A percentile compares a stretch with the other conserved stretches of the same genome.
phyloP scores from a whole-genome alignment of 2,113 vertebrate species.

The Myotis brandtii region DNA sequence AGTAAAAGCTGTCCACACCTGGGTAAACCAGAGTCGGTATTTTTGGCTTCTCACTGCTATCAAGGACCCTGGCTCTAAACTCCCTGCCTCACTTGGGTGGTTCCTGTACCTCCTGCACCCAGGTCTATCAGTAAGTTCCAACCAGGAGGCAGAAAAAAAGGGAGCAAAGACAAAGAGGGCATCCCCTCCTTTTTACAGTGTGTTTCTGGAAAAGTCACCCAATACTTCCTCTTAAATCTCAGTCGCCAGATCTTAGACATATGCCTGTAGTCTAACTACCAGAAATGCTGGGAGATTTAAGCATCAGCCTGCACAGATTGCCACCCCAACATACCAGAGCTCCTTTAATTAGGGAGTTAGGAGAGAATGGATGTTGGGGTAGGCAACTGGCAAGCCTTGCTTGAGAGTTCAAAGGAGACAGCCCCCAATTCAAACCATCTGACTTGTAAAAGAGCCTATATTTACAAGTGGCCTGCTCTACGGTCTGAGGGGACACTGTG shows the following conservation, averaged over 20 bases:
- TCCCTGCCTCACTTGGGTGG: not conserved
- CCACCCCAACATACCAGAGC: not conserved
- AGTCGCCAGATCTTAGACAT: not conserved
- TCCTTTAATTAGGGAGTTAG: not conserved
- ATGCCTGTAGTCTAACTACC: not conserved
- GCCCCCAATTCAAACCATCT: not conserved
- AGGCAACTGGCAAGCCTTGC: not conserved
- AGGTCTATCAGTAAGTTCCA: not conserved
- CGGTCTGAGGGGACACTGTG: not conserved
- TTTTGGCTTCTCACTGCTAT: not conserved
- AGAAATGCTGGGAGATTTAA: not conserved
- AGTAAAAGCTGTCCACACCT: not conserved
- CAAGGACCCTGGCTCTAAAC: not conserved
- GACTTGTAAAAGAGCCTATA: not conserved
- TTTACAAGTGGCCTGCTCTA: not conserved
- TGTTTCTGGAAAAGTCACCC: not conserved
- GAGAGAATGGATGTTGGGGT: not conserved
- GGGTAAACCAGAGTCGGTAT: not conserved
- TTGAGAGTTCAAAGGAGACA: not conserved
- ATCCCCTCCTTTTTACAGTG: not conserved
- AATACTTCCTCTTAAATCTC: not conserved
- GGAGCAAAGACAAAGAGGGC: not conserved
- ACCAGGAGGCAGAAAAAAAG: not conserved
- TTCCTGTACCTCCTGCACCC: not conserved
- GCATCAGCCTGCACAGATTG: not conserved